Conservation (phyloP, 2,113 vertebrate species). For the Chaetura pelagica region DNA sequence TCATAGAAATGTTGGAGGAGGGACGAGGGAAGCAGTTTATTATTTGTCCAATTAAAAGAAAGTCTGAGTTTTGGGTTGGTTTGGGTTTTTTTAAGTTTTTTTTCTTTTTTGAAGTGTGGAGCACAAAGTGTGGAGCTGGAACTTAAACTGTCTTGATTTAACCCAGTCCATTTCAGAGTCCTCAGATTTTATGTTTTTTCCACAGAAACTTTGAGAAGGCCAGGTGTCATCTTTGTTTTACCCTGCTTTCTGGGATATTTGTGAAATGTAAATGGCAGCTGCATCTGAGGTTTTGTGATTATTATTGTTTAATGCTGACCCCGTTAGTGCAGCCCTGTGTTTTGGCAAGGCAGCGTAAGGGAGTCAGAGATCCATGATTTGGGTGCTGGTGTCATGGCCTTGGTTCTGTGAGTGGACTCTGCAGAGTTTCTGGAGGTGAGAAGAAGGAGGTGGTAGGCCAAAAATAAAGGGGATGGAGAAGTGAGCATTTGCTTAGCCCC, state of each 20-base stretch:
- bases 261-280: neutral
- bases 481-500: neutral
- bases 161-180: neutral
- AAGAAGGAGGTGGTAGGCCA: neutral
- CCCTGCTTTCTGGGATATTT: neutral
- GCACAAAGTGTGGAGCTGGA: neutral
- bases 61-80: neutral
- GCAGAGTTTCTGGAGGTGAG: neutral
- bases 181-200: neutral
- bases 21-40: neutral
- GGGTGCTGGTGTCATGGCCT: neutral
- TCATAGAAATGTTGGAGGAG: neutral
- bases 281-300: neutral
- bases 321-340: neutral
- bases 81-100: too few species aligned
- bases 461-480: neutral
- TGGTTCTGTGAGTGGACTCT: neutral
- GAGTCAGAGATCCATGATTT: accelerated
- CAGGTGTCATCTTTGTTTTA: neutral
- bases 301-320: neutral
- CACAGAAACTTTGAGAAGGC: neutral
- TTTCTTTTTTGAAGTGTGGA: neutral
- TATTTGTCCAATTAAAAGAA: neutral
- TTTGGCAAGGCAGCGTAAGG: neutral
- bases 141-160: neutral